A percentile compares a stretch with the other conserved stretches of the same genome.
These are phyloP conservation scores for Cataglyphis cursor DNA, from an alignment of 2,888 invertebrate species.

Conservation along the genomic window DNA sequence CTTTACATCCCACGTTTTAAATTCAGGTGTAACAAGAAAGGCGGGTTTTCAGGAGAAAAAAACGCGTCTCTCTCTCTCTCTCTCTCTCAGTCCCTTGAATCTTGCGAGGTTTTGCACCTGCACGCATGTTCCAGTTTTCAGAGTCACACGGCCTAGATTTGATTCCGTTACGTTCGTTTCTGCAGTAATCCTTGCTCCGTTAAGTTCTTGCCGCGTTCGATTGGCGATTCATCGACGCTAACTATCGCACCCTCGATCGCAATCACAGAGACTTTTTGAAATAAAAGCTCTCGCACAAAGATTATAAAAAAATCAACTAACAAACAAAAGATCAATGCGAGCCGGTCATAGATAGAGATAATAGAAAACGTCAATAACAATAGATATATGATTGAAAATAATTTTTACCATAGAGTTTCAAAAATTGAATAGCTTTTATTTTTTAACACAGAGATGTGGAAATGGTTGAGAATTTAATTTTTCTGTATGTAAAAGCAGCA, in stretches of 20 bases:
- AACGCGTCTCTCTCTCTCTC: slow-evolving; percentile 45
- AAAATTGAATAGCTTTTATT: slow-evolving; percentile 4
- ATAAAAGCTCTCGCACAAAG: neutral
- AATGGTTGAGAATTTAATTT: neutral
- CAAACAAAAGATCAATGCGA: slow-evolving; percentile 38
- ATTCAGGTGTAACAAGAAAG: slow-evolving; percentile 34
- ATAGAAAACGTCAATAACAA: slow-evolving; percentile 43
- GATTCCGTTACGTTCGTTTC: slow-evolving; percentile 55
- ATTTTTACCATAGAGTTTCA: slow-evolving; percentile 15
- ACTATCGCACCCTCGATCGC: slow-evolving; percentile 13
- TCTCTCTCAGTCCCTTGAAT: slow-evolving; percentile 52
- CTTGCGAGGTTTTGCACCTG: slow-evolving; percentile 75
- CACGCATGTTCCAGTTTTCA: slow-evolving; percentile 78
- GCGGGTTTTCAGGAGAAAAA: slow-evolving; percentile 59
- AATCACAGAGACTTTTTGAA: slow-evolving; percentile 26
- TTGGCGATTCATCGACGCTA: slow-evolving; percentile 21
- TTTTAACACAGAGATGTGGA: neutral
- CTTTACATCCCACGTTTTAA: slow-evolving; percentile 13
- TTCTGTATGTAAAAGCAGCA: neutral
- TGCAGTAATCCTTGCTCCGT: slow-evolving; percentile 48
- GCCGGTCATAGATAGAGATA: neutral
- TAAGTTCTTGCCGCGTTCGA: slow-evolving; percentile 47
- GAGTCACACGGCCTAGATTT: slow-evolving; percentile 77
- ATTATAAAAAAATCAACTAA: slow-evolving; percentile 35
- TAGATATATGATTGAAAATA: slow-evolving; percentile 10